Evolutionary conservation across 2,797 vertebrate genomes (phyloP).

Genomic region (Anas acuta): DNA sequence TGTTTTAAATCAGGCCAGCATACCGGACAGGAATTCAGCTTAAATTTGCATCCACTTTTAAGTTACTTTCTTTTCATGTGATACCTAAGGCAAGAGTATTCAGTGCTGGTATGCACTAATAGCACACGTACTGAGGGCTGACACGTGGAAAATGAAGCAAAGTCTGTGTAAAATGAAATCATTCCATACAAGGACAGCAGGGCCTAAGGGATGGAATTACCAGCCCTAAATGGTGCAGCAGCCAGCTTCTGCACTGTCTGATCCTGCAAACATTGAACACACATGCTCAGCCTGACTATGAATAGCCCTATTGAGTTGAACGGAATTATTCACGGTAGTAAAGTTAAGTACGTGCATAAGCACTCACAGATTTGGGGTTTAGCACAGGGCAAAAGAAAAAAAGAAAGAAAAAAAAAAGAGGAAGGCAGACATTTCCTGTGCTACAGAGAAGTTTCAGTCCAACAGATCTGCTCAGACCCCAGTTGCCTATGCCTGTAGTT

Average conservation of each 20-base stretch:
- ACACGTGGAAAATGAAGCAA: neutral
- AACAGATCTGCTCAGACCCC: neutral
- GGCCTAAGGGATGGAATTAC: constrained; percentile 28
- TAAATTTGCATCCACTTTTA: neutral
- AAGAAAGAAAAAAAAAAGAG: neutral
- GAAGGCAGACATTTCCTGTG: neutral
- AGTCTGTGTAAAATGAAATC: constrained; percentile 8
- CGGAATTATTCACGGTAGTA: constrained; percentile 33
- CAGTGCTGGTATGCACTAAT: neutral
- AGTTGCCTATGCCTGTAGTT: neutral
- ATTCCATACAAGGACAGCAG: constrained; percentile 2
- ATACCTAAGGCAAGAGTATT: neutral
- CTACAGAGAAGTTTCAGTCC: neutral
- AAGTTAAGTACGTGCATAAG: neutral
- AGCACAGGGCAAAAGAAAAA: neutral
- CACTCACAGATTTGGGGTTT: neutral
- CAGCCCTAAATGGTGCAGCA: constrained; percentile 22
- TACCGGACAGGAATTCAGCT: neutral
- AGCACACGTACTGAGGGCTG: neutral
- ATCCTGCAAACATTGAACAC: constrained; percentile 26
- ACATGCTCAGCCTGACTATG: constrained; percentile 37
- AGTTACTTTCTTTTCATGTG: neutral
- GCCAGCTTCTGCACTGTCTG: constrained; percentile 18
- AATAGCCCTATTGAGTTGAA: constrained; percentile 34
- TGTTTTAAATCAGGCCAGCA: neutral